phyloP scores from a whole-genome alignment of 2,113 vertebrate genomes.

The Ailuropoda melanoleuca region DNA sequence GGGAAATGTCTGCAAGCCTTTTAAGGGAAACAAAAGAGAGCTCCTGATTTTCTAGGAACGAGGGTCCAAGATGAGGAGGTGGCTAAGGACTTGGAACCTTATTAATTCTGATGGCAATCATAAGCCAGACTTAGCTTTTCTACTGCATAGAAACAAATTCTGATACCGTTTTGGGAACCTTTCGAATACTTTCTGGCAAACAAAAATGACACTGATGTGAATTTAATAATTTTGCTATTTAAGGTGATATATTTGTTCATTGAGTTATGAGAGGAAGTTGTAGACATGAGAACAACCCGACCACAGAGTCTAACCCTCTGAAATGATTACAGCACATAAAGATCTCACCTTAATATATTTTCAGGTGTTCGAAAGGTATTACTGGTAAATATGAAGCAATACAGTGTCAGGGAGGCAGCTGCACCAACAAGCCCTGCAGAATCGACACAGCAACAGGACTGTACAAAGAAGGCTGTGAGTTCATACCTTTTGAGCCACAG shows the following conservation, averaged over 20 bases:
- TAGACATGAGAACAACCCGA: not conserved
- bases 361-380: conserved; percentile 76
- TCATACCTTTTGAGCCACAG: conserved; percentile 48
- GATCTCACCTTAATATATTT: conserved; percentile 25
- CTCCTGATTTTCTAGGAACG: not conserved
- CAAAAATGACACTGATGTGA: conserved; percentile 17
- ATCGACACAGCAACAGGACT: conserved; percentile 31
- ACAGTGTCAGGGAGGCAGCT: conserved; percentile 69
- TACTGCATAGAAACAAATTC: not conserved
- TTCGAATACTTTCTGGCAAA: not conserved
- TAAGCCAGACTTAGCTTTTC: not conserved
- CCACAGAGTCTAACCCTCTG: not conserved
- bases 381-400: not conserved
- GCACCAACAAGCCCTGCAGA: not conserved
- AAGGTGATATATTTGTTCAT: not conserved
- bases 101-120: not conserved
- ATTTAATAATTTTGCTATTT: not conserved
- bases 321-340: not conserved
- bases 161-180: not conserved
- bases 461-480: conserved; percentile 66
- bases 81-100: not conserved
- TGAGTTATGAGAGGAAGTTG: not conserved
- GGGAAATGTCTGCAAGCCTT: not conserved
- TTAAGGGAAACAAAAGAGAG: not conserved
- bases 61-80: not conserved